Percentiles rank a stretch among this genome's conserved stretches.
Evolutionary conservation across 2,888 invertebrate genomes (phyloP).

Genomic region (Venusia cambrica): DNA sequence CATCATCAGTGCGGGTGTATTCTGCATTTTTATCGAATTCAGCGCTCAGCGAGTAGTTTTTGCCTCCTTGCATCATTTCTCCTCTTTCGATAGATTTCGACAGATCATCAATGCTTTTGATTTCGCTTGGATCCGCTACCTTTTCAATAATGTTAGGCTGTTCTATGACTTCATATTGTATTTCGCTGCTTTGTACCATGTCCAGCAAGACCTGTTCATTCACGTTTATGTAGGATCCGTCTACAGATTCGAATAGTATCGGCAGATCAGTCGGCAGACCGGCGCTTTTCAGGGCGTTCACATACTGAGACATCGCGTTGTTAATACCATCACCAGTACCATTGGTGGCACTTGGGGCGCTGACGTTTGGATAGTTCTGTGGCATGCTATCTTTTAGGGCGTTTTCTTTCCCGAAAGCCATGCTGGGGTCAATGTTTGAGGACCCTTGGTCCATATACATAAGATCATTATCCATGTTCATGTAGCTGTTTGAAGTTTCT

Average conservation of each 20-base stretch:
- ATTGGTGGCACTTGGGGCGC: slow-evolving; percentile 42
- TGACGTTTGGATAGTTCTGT: slow-evolving; percentile 49
- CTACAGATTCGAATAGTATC: slow-evolving; percentile 83
- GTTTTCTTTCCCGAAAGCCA: slow-evolving; percentile 55
- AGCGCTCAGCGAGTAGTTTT: slow-evolving; percentile 45
- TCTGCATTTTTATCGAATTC: slow-evolving; percentile 55
- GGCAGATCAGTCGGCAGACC: slow-evolving; percentile 73
- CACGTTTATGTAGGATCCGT: slow-evolving; percentile 83
- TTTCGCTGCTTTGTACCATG: slow-evolving; percentile 77
- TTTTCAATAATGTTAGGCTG: slow-evolving; percentile 77
- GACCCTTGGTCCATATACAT: slow-evolving; percentile 68
- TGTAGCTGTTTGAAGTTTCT: slow-evolving; percentile 56
- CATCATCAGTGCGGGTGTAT: slow-evolving; percentile 55
- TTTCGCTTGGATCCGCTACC: slow-evolving; percentile 71
- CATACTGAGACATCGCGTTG: slow-evolving; percentile 73
- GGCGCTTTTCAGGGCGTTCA: slow-evolving; percentile 71
- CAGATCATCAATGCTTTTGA: slow-evolving; percentile 74
- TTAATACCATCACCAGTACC: slow-evolving; percentile 51
- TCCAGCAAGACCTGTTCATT: slow-evolving; percentile 83
- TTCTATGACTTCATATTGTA: slow-evolving; percentile 76
- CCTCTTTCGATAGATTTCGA: slow-evolving; percentile 73
- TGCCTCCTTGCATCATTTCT: slow-evolving; percentile 62
- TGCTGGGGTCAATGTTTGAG: slow-evolving; percentile 57
- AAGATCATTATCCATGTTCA: slow-evolving; percentile 65
- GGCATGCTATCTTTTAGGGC: slow-evolving; percentile 57